These are phyloP conservation scores for Macrotrachela quadricornifera DNA, from an alignment of 1,140 invertebrate species.

Conservation along the genomic window DNA sequence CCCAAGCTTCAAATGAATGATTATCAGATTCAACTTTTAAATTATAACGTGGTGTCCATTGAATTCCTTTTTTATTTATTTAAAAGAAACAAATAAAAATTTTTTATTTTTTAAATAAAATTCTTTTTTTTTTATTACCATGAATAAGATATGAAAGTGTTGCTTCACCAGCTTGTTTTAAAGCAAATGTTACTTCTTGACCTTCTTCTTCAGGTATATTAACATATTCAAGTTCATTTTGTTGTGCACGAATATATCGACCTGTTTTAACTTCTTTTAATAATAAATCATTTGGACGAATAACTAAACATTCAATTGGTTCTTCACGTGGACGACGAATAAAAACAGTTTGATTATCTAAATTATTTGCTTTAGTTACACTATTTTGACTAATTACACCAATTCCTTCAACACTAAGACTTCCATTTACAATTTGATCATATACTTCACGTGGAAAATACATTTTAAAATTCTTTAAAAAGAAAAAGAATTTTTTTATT, in stretches of 20 bases:
- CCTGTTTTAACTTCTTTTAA: slow-evolving; percentile 1
- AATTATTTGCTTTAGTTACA: neutral
- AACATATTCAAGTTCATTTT: neutral
- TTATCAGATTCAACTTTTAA: neutral
- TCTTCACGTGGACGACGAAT: neutral
- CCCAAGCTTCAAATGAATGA: neutral
- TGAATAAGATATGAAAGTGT: slow-evolving; percentile 1
- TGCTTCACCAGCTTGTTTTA: slow-evolving; percentile 1
- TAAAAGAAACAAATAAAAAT: no score
- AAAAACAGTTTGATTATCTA: neutral
- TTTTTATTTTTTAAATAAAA: no score
- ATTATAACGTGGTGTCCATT: slow-evolving; percentile 2
- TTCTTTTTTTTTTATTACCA: no score
- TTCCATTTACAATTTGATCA: neutral
- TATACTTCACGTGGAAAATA: slow-evolving; percentile 4
- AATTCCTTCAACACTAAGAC: neutral
- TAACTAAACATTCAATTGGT: neutral
- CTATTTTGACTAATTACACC: neutral
- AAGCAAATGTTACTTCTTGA: neutral
- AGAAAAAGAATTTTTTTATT: no score
- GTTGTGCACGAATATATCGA: neutral
- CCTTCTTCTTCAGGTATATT: slow-evolving; percentile 4
- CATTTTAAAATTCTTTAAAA: neutral
- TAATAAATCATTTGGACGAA: slow-evolving; percentile 3
- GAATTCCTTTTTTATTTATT: neutral